These are phyloP conservation scores for Macrotis lagotis DNA, from an alignment of 2,113 vertebrate species.

Conservation along the genomic window DNA sequence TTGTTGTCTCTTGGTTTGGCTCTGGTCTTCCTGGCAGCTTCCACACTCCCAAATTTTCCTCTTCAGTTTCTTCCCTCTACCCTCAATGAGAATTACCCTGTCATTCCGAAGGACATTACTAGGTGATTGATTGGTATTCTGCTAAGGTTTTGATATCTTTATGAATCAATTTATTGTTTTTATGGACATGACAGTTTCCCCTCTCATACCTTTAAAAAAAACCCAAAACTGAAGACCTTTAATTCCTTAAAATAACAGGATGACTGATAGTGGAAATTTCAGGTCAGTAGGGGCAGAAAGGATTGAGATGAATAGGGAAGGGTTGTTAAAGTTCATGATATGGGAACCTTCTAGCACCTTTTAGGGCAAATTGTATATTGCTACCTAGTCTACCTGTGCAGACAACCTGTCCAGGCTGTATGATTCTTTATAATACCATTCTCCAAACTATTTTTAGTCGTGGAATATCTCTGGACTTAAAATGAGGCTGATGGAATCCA, in stretches of 20 bases:
- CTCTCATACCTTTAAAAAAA: too few relatives aligned
- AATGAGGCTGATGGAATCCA: not conserved
- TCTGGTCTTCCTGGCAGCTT: not conserved
- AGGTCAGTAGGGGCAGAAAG: not conserved
- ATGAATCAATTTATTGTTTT: not conserved
- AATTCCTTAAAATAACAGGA: not conserved
- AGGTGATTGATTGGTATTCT: not conserved
- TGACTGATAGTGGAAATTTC: not conserved
- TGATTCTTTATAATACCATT: not conserved
- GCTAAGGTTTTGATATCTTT: not conserved
- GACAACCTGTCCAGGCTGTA: not conserved
- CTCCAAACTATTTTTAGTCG: not conserved
- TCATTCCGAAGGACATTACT: not conserved
- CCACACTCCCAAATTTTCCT: not conserved
- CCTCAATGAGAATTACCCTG: not conserved
- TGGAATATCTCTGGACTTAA: not conserved
- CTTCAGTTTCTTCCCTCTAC: not conserved
- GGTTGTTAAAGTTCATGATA: not conserved
- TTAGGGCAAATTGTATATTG: not conserved
- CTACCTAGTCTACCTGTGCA: not conserved
- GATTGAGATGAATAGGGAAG: not conserved
- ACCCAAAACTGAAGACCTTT: not conserved
- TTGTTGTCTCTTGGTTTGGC: not conserved
- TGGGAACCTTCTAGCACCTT: not conserved
- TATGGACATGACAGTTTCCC: not conserved